Conservation (phyloP, 92 coral and sea anemone species). For the Anthopleura xanthogrammica region DNA sequence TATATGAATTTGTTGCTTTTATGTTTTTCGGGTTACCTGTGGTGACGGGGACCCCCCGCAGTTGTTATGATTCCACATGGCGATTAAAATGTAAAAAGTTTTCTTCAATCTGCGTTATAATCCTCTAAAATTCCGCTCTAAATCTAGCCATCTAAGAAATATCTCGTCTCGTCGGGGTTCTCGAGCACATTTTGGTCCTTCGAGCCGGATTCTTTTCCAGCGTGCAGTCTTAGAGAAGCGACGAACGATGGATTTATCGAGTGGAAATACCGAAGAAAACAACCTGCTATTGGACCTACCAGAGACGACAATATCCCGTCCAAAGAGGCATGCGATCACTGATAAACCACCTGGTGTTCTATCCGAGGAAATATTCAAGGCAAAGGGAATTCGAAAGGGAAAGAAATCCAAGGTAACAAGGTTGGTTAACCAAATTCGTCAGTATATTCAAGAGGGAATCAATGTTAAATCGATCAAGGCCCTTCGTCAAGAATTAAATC, state of each 20-base stretch:
- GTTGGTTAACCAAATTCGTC: constrained; percentile 42
- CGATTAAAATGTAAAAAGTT: no score
- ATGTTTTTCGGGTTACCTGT: no score
- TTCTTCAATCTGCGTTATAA: no score
- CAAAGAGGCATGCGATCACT: background rate
- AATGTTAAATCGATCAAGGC: constrained; percentile 7
- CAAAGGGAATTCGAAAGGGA: constrained; percentile 12
- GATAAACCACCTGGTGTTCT: background rate
- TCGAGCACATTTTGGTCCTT: constrained; percentile 28
- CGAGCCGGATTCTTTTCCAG: constrained; percentile 19
- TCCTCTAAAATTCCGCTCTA: no score
- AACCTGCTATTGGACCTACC: background rate
- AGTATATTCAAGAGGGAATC: constrained; percentile 14
- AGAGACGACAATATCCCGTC: background rate
- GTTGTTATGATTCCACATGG: no score
- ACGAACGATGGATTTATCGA: background rate
- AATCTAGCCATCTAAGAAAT: no score
- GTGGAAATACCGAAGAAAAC: background rate
- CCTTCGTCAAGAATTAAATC: constrained; percentile 10
- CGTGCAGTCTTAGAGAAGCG: background rate
- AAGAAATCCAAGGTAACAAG: constrained; percentile 20
- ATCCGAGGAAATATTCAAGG: constrained; percentile 6
- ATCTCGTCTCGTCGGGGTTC: background rate
- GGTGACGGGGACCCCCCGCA: no score
- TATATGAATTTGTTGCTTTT: no score